Percentiles rank a stretch among this genome's conserved stretches.
Conservation (phyloP, 2,113 vertebrate genomes). For the Elephantulus edwardii region DNA sequence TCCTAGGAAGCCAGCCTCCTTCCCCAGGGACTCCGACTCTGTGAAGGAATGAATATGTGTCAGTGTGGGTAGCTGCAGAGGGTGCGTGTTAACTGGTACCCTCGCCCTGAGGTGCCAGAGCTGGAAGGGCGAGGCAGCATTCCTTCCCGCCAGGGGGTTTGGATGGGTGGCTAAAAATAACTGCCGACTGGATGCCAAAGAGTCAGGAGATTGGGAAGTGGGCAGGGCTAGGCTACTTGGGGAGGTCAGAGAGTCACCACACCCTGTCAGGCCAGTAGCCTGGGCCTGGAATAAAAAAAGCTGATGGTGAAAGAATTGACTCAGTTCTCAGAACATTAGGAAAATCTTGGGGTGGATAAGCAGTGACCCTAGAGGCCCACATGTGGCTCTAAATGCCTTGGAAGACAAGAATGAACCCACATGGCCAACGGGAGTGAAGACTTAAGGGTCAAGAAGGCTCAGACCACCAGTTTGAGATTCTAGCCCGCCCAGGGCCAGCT, state of each 20-base stretch:
- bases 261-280: not conserved
- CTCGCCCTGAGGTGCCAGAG: too few species aligned
- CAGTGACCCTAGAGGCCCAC: too few species aligned
- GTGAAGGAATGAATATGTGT: too few species aligned
- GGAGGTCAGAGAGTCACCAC: not conserved
- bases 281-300: not conserved
- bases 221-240: not conserved
- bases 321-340: too few species aligned
- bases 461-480: too few species aligned
- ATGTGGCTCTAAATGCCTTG: not conserved
- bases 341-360: too few species aligned
- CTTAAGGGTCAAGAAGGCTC: too few species aligned
- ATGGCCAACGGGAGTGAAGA: not conserved
- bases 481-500: not conserved
- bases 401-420: not conserved
- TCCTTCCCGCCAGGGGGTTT: not conserved
- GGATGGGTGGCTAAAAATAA: slow-evolving; percentile 39
- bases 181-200: not conserved
- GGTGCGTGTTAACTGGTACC: too few species aligned
- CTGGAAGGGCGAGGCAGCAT: not conserved
- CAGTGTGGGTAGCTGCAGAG: too few species aligned
- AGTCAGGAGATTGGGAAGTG: not conserved
- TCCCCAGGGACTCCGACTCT: too few species aligned
- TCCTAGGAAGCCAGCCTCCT: too few species aligned
- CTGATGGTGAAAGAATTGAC: not conserved